Base-by-base conservation (phyloP, 2,113 vertebrate genomes). In the Bombycilla garrulus region DNA sequence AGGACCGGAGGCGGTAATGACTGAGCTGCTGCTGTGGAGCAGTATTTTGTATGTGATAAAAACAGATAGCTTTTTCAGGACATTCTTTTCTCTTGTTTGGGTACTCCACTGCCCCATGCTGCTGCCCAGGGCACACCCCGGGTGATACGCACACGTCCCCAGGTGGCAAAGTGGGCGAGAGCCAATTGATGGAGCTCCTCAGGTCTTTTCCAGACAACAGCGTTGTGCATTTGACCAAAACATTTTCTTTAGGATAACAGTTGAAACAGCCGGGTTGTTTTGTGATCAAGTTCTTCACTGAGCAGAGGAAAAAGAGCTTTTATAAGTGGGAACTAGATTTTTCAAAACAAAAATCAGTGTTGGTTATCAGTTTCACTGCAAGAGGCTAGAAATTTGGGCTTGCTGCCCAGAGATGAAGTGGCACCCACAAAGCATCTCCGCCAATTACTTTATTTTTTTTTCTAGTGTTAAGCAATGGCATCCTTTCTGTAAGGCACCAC, bases 1-100 rank as follows among this genome's bases (percentile, higher is more conserved):
- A 28, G 21, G 16, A 19, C 35, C 18, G 0, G 0, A 56, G 13
- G 33, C 18, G 24, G 26, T 15, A 17, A 18, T 2, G 6, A 9
- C 0, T 3, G 61, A 54, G 5, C 15, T 80, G 40, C 42, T 53
- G 26, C 10, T 33, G 17, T 1, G 18, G 33, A 53, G 15, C 13
- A 4, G 28, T 7, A 23, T 35, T 69, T 44, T 0, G 0, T 38
- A 5, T 1, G 3, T 5, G 10, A 45, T n/a, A 35, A 71, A 65
- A 17, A 2, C 9, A 26, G 14, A 3, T 4, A 13, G 18, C 9
- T 22, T 42, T 54, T 67, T 26, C 9, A 33, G 51, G 54, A 40
- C 10, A 2, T 15, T 14, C 13, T 71, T 2, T 5, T 66, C 21
- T 73, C 26, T 33, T 15, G 6, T 56, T 64, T 51, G 12, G 24